A percentile compares a stretch with the other conserved stretches of the same genome.
phyloP scores from a whole-genome alignment of 2,113 vertebrate species.

The Chaetops frenatus region DNA sequence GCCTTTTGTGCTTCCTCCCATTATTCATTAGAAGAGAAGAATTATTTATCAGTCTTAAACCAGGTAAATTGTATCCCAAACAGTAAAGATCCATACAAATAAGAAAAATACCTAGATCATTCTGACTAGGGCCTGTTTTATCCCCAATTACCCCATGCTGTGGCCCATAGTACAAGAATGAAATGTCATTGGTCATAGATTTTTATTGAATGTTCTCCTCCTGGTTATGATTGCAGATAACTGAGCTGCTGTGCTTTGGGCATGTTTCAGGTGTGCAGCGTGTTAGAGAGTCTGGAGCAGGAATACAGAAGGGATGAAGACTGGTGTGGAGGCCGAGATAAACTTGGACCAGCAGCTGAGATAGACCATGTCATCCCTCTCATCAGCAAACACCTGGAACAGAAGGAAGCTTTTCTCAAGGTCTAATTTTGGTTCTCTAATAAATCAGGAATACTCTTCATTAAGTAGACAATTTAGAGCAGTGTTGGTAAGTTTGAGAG shows the following conservation, averaged over 20 bases:
- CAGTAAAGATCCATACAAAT: not conserved
- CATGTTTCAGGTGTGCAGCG: slow-evolving; percentile 86
- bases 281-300: slow-evolving; percentile 94
- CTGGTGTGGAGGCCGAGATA: slow-evolving; percentile 96
- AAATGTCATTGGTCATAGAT: not conserved
- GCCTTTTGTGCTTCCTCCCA: not conserved
- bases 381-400: slow-evolving; percentile 97
- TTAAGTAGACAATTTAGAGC: not conserved
- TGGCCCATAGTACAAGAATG: not conserved
- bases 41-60: not conserved
- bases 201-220: not conserved
- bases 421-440: slow-evolving; percentile 34
- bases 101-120: not conserved
- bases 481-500: not conserved
- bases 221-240: not conserved
- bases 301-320: slow-evolving; percentile 95
- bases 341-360: slow-evolving; percentile 83
- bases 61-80: not conserved
- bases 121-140: not conserved
- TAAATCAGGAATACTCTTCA: not conserved
- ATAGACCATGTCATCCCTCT: slow-evolving; percentile 92
- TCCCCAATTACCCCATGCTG: not conserved
- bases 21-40: not conserved
- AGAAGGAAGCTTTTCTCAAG: slow-evolving; percentile 97
- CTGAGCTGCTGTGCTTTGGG: not conserved